These are phyloP conservation scores for Phania funesta DNA, from an alignment of 2,888 invertebrate species.

Conservation along the genomic window DNA sequence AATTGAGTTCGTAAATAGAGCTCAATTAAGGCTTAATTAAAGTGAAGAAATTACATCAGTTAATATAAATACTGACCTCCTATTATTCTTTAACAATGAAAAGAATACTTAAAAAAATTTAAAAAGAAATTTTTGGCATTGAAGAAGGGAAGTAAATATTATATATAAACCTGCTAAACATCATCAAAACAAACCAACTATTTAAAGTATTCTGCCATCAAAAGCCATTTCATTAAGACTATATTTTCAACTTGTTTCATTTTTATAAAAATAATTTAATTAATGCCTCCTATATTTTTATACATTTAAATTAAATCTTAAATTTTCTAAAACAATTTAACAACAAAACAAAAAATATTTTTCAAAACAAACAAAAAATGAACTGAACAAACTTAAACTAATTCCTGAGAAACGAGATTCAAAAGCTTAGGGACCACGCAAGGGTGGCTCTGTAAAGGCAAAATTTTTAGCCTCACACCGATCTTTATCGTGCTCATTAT, in stretches of 20 bases:
- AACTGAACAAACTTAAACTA: conserved; percentile 41
- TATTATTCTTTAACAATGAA: not conserved
- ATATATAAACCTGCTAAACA: not conserved
- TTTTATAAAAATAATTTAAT: conserved; percentile 7
- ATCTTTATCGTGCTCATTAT: conserved; percentile 80
- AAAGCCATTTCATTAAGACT: too few relatives aligned
- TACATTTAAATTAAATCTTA: not conserved
- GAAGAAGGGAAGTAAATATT: not conserved
- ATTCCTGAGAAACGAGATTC: conserved; percentile 46
- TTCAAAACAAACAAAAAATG: conserved; percentile 15
- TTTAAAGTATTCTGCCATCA: too few relatives aligned
- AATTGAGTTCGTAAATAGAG: too few relatives aligned
- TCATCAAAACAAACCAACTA: not conserved
- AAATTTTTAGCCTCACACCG: conserved; percentile 83
- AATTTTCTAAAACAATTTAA: not conserved
- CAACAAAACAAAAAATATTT: not conserved
- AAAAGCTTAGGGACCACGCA: conserved; percentile 76
- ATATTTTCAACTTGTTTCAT: not conserved
- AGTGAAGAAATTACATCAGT: not conserved
- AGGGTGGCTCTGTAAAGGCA: conserved; percentile 82
- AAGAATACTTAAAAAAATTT: conserved; percentile 23
- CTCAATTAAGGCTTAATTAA: too few relatives aligned
- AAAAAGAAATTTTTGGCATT: conserved; percentile 32
- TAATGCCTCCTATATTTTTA: not conserved
- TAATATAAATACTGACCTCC: not conserved